phyloP scores from a whole-genome alignment of 2,888 invertebrate species.

The Noctua fimbriata region DNA sequence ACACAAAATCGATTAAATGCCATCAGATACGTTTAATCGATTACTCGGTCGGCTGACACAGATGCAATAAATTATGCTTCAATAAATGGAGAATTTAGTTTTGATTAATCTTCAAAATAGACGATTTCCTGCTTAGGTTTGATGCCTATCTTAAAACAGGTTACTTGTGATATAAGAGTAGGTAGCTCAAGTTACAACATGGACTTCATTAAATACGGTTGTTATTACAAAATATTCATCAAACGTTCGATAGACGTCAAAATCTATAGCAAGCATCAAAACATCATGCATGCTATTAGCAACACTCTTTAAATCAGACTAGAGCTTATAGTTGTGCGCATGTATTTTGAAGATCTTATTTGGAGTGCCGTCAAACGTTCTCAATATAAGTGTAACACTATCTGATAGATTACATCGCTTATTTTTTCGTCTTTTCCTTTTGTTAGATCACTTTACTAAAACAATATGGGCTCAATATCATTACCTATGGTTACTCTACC shows the following conservation, averaged over 20 bases:
- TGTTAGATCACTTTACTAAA: constrained; percentile 27
- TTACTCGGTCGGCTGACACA: constrained; percentile 34
- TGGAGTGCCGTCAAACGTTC: constrained; percentile 23
- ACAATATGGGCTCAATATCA: constrained; percentile 46
- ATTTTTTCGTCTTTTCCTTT: constrained; percentile 22
- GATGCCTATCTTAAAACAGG: constrained; percentile 43
- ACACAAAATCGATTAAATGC: constrained; percentile 39
- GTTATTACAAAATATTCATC: constrained; percentile 57
- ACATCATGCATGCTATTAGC: constrained; percentile 19
- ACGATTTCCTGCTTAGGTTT: constrained; percentile 57
- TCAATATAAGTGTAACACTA: constrained; percentile 35
- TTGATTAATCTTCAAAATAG: constrained; percentile 55
- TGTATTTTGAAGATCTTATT: constrained; percentile 4
- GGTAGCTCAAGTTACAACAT: constrained; percentile 60
- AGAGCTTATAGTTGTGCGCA: constrained; percentile 23
- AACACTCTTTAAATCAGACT: neutral
- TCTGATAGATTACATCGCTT: constrained; percentile 31
- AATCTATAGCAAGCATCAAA: constrained; percentile 31
- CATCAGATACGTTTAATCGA: constrained; percentile 50
- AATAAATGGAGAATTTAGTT: constrained; percentile 27
- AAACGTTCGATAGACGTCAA: constrained; percentile 29
- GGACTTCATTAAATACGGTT: constrained; percentile 50
- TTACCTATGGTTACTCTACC: constrained; percentile 31
- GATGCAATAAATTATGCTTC: constrained; percentile 47
- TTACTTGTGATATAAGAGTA: constrained; percentile 64